Base-by-base conservation (phyloP, 1,140 invertebrate species). In the Pemphigus obesinymphae region DNA sequence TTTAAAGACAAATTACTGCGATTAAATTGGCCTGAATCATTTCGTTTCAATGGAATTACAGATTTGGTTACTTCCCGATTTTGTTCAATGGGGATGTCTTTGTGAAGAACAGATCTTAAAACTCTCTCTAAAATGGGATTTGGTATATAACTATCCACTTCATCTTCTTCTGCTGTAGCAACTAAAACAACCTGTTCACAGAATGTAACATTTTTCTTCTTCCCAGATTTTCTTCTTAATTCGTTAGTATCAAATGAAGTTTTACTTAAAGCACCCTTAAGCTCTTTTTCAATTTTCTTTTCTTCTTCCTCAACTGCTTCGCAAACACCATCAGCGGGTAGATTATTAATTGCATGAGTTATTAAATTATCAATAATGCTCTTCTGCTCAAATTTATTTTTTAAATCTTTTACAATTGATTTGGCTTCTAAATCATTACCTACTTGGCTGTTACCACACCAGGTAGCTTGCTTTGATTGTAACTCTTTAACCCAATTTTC, bases 131-230 rank as follows among this genome's bases (percentile, higher is more conserved):
- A 87, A 83, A 97, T 95, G 17, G 95, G 95, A 88, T 96, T 96
- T 0, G 95, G 95, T 85, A 96, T 94, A 84, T 95, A 95, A 84
- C 93, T 93, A 80, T 96, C 94, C 80, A 95, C 93, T 86, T 96
- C 95, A 84, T 95, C 93, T 84, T 97, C 95, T 85, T 96, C 95
- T 0, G 95, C 95, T 23, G 94, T 96, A 5, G 95, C 94, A 20
- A 97, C 95, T 43, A 97, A 88, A 82, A 95, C 95, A 0, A 97
- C 95, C 87, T 96, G 94, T 86, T 97, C 95, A 85, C 95, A 96
- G 87, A 97, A 97, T 0, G 95, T 96, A 2, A 97, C 96, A 84
- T 94, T 95, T 86, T 97, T 97, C 89, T 97, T 97, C 85, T 95
- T 95, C 0, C 88, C 88, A 37, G 87, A 85, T 10, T 91, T 89